Base-by-base conservation (phyloP, 2,888 invertebrate species). In the Plagiodera versicolora region DNA sequence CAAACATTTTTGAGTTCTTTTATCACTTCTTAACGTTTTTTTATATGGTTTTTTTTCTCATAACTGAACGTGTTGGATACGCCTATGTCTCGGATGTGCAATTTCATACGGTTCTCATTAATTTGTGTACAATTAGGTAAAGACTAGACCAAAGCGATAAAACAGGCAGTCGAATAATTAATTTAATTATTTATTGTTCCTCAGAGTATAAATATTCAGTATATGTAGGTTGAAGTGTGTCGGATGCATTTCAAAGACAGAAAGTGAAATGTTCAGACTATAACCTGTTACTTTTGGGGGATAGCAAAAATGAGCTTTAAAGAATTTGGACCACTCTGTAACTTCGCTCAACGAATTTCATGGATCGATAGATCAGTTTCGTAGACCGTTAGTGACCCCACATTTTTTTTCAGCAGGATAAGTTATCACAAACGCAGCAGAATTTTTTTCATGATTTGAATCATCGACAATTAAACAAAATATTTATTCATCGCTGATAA, bases 101-200 rank as follows among this genome's bases (percentile, higher is more conserved):
- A 19, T 28, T 44, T 16, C 24, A 45, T 44, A 17, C 44, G 6
- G 28, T 44, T 39, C 52, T 44, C 44, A 44, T 53, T 53, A 24
- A 53, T 53, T 53, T 17, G 53, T 39, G 24, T 24, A 28, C 44
- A 53, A 53, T 53, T 53, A 53, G 44, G 24, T 24, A 53, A 53
- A 5, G 44, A 20, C 39, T 14, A 53, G 44, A 53, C 24, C 18
- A 4, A 16, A 5, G 44, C 14, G 53, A 53, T 53, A 53, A 24
- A 44, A 53, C 44, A 44, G 44, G 24, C 45, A 11, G 53, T 24
- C 44, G 6, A 39, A 53, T 20, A 28, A 28, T 44, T 53, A 53
- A 45, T 53, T 53, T 44, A 9, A 45, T 35, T 39, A 39, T n/a
- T 5, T 10, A 10, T 14, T 39, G 14, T 39, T 39, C 2, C 3